phyloP scores from a whole-genome alignment of 2,113 vertebrate species.

The Pituophis catenifer region DNA sequence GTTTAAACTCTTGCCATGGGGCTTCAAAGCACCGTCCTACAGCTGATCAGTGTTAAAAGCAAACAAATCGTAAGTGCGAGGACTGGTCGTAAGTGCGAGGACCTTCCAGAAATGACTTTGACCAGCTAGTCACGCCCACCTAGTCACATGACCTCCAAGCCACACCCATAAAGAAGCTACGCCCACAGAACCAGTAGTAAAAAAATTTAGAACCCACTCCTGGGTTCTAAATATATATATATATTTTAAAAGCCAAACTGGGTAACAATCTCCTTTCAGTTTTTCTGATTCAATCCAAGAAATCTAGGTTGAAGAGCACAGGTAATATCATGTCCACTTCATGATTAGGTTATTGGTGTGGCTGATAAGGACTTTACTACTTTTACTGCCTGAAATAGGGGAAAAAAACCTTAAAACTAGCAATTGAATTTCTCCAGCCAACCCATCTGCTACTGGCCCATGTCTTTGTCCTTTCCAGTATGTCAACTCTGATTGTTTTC shows the following conservation, averaged over 20 bases:
- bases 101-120: too few species aligned
- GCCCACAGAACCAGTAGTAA: too few species aligned
- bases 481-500: background rate
- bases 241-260: background rate
- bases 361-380: background rate
- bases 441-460: background rate
- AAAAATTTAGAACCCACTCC: too few species aligned
- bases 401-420: background rate
- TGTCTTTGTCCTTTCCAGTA: background rate
- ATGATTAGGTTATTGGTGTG: background rate
- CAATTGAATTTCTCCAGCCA: background rate
- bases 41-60: too few species aligned
- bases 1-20: too few species aligned
- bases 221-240: too few species aligned
- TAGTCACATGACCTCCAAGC: too few species aligned
- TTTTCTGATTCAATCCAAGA: background rate
- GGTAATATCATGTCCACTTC: background rate
- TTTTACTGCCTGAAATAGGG: background rate
- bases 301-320: background rate
- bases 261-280: background rate
- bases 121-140: too few species aligned
- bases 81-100: too few species aligned
- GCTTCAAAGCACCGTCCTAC: too few species aligned
- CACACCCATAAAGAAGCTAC: too few species aligned
- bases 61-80: too few species aligned